Evolutionary conservation across 2,113 vertebrate species (phyloP).

Genomic region (Poeciliopsis occidentalis): DNA sequence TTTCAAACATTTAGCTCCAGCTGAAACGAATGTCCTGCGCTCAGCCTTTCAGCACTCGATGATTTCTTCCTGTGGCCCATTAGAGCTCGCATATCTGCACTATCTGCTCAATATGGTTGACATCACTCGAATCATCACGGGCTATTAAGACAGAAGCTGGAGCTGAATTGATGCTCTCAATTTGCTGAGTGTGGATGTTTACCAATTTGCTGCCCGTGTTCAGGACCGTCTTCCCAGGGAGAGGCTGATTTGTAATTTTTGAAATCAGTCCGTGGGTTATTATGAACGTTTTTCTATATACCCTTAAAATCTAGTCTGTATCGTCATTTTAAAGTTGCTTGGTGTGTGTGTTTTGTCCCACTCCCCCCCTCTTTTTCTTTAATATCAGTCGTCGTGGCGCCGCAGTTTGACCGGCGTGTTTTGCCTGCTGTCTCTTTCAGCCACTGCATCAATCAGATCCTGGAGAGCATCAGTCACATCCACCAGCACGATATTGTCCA

Average conservation of each 20-base stretch:
- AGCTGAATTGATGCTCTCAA: neutral
- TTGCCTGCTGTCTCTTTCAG: slow-evolving; percentile 73
- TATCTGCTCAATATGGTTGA: neutral
- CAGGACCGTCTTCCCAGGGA: neutral
- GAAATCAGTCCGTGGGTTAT: neutral
- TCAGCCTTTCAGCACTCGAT: neutral
- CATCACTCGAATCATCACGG: neutral
- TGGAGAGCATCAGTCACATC: slow-evolving; percentile 99
- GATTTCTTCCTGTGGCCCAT: neutral
- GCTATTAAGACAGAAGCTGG: neutral
- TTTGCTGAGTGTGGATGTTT: neutral
- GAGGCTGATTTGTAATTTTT: neutral
- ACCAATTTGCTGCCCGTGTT: neutral
- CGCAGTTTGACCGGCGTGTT: slow-evolving; percentile 29
- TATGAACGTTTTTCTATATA: neutral
- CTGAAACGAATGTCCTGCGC: neutral
- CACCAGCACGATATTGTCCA: slow-evolving; percentile 99
- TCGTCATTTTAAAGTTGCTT: neutral
- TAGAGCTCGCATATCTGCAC: neutral
- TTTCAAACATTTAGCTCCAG: neutral
- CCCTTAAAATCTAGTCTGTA: neutral
- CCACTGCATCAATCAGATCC: slow-evolving; percentile 99
- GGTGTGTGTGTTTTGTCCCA: too few species aligned
- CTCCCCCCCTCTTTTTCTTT: neutral
- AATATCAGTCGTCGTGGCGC: neutral